A percentile compares a stretch with the other conserved stretches of the same genome.
These are phyloP conservation scores for Cantharis nigra DNA, from an alignment of 2,888 invertebrate genomes.

Conservation along the genomic window DNA sequence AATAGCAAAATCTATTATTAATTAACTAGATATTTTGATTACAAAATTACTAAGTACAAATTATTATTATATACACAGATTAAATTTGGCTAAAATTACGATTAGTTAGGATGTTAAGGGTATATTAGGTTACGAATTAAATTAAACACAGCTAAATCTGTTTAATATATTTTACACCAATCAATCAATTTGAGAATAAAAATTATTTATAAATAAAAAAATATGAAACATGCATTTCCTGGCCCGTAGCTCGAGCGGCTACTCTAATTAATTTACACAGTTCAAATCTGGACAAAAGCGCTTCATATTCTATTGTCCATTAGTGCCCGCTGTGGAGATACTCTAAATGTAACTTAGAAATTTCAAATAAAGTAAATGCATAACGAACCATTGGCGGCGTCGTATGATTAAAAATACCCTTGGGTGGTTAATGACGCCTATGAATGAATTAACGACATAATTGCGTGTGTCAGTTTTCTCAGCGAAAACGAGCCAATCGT, in stretches of 20 bases:
- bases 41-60: no score
- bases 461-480: neutral
- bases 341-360: neutral
- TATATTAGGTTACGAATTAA: neutral
- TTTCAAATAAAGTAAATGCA: neutral
- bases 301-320: neutral
- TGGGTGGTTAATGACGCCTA: neutral
- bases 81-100: no score
- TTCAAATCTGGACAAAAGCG: neutral
- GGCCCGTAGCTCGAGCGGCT: neutral
- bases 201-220: neutral
- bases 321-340: neutral
- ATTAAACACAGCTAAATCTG: neutral
- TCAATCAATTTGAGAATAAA: neutral
- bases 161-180: neutral
- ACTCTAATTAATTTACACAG: neutral
- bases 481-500: neutral
- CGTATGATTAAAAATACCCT: neutral
- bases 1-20: no score
- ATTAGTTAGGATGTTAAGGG: neutral
- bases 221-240: no score
- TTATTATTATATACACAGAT: no score
- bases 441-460: neutral
- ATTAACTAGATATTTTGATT: no score
- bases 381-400: neutral